phyloP scores from a whole-genome alignment of 2,888 invertebrate species.

The Drosophila helvetica region DNA sequence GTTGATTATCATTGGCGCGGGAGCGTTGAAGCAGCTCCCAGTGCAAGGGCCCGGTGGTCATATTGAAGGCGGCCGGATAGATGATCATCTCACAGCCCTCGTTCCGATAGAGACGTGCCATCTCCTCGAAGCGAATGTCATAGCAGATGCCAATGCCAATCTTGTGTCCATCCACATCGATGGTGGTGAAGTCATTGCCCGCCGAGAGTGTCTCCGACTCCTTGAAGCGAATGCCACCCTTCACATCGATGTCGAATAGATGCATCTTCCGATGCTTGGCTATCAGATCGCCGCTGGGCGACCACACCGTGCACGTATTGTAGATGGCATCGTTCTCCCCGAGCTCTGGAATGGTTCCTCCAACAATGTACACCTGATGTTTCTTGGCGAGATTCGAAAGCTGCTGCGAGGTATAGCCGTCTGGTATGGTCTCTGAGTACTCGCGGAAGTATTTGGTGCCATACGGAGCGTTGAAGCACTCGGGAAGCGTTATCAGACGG shows the following conservation, averaged over 20 bases:
- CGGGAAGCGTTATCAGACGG: constrained; percentile 89
- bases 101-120: constrained; percentile 90
- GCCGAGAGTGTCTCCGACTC: constrained; percentile 93
- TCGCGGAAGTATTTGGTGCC: constrained; percentile 93
- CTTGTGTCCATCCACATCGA: constrained; percentile 88
- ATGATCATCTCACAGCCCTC: constrained; percentile 92
- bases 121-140: constrained; percentile 95
- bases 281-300: constrained; percentile 90
- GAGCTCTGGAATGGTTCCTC: constrained; percentile 95
- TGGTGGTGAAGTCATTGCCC: constrained; percentile 90
- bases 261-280: constrained; percentile 95
- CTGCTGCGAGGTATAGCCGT: constrained; percentile 89
- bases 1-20: constrained; percentile 94
- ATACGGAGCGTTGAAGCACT: constrained; percentile 98
- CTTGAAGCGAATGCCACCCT: constrained; percentile 95
- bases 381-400: constrained; percentile 91
- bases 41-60: constrained; percentile 97
- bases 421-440: constrained; percentile 93
- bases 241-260: constrained; percentile 97
- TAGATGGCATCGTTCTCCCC: constrained; percentile 86
- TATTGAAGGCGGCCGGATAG: constrained; percentile 98
- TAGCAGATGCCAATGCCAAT: constrained; percentile 97
- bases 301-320: constrained; percentile 96
- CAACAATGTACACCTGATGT: constrained; percentile 91
- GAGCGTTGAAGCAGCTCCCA: constrained; percentile 94